phyloP scores from a whole-genome alignment of 2,113 vertebrate species.

The Hystrix cristata region DNA sequence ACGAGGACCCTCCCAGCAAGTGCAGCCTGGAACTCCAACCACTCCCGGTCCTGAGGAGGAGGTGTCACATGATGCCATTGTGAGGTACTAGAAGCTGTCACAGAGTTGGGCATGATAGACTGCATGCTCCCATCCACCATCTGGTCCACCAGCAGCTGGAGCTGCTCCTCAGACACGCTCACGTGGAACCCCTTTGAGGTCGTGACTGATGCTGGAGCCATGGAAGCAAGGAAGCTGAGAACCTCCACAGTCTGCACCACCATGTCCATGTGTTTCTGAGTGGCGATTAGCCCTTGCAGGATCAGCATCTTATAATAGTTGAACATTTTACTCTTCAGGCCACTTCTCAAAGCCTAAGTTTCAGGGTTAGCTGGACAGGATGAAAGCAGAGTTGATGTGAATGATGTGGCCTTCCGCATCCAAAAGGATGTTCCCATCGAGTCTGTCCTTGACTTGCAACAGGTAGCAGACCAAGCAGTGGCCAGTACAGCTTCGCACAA shows the following conservation, averaged over 20 bases:
- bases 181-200: slow-evolving; percentile 98
- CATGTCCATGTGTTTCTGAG: slow-evolving; percentile 97
- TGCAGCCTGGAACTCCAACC: neutral
- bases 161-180: slow-evolving; percentile 97
- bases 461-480: too few species aligned
- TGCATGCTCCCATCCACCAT: slow-evolving; percentile 96
- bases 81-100: slow-evolving; percentile 98
- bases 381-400: slow-evolving; percentile 99
- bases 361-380: slow-evolving; percentile 96
- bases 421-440: slow-evolving; percentile 98
- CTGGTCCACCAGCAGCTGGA: slow-evolving; percentile 95
- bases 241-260: slow-evolving; percentile 97
- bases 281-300: slow-evolving; percentile 96
- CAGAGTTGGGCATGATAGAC: slow-evolving; percentile 98
- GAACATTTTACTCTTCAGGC: slow-evolving; percentile 97
- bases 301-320: slow-evolving; percentile 99
- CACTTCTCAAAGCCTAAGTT: slow-evolving; percentile 98
- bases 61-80: slow-evolving; percentile 97
- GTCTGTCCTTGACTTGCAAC: slow-evolving; percentile 85
- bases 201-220: slow-evolving; percentile 95
- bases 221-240: slow-evolving; percentile 97
- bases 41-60: neutral
- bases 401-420: slow-evolving; percentile 98
- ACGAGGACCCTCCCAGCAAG: slow-evolving; percentile 12
- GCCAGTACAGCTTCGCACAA: too few species aligned